These are phyloP conservation scores for Leptocoma aspasia DNA, from an alignment of 2,113 vertebrate species.

Conservation along the genomic window DNA sequence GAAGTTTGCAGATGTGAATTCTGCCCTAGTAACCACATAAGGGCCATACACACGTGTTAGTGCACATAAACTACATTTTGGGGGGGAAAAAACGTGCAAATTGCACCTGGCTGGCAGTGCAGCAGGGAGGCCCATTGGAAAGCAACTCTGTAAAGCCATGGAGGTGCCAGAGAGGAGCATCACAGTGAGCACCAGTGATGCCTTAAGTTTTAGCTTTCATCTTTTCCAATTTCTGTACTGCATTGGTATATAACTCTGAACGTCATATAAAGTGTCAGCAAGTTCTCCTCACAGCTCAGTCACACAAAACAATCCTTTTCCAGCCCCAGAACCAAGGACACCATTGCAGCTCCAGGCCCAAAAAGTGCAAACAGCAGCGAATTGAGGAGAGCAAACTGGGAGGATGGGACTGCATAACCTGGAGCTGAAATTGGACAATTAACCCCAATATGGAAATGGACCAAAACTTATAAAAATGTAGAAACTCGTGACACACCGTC, in stretches of 20 bases:
- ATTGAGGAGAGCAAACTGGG: neutral
- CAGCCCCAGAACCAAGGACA: neutral
- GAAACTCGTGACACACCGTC: fast-evolving
- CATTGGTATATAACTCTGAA: neutral
- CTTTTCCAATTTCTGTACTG: neutral
- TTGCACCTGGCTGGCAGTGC: neutral
- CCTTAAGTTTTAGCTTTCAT: neutral
- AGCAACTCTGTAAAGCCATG: neutral
- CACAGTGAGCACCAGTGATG: fast-evolving
- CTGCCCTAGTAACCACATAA: neutral
- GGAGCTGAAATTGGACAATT: neutral
- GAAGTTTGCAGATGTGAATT: neutral
- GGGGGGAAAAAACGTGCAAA: neutral
- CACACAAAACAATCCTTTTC: neutral
- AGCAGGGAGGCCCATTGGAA: neutral
- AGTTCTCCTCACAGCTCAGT: neutral
- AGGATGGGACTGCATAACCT: neutral
- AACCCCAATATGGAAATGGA: neutral
- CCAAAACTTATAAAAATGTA: neutral
- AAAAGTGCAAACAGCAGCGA: neutral
- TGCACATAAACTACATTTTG: neutral
- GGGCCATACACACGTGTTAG: fast-evolving
- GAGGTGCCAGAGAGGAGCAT: neutral
- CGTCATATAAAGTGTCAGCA: too few relatives aligned
- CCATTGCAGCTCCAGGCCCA: neutral